A percentile compares a stretch with the other conserved stretches of the same genome.
Evolutionary conservation across 2,113 vertebrate genomes (phyloP).

Genomic region (Morone saxatilis): DNA sequence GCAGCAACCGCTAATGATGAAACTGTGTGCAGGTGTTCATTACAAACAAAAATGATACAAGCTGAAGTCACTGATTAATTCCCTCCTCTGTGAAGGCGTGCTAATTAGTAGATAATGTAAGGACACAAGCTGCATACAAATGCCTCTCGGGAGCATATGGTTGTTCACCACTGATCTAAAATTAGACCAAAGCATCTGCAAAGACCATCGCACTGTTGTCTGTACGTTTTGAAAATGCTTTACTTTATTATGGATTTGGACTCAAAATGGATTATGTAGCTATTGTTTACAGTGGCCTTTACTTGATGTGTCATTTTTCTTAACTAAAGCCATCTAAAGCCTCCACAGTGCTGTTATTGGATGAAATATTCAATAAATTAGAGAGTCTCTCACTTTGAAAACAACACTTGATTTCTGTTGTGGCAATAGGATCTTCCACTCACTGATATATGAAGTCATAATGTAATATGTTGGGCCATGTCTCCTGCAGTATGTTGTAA

Average conservation of each 20-base stretch:
- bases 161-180: conserved; percentile 1
- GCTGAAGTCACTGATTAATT: conserved; percentile 24
- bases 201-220: neutral
- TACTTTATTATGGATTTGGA: neutral
- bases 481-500: conserved; percentile 47
- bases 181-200: neutral
- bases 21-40: conserved; percentile 16
- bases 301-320: neutral
- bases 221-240: neutral
- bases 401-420: neutral
- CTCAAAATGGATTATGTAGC: neutral
- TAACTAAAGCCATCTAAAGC: neutral
- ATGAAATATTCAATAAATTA: neutral
- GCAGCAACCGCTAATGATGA: conserved; percentile 4
- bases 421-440: neutral
- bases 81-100: neutral
- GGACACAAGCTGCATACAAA: neutral
- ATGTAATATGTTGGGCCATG: conserved; percentile 19
- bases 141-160: neutral
- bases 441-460: conserved; percentile 1
- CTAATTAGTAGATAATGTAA: neutral
- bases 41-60: conserved; percentile 3
- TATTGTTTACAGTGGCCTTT: neutral
- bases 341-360: neutral
- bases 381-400: neutral